These are phyloP conservation scores for Platerodrilus igneus DNA, from an alignment of 2,888 invertebrate genomes.

Conservation along the genomic window DNA sequence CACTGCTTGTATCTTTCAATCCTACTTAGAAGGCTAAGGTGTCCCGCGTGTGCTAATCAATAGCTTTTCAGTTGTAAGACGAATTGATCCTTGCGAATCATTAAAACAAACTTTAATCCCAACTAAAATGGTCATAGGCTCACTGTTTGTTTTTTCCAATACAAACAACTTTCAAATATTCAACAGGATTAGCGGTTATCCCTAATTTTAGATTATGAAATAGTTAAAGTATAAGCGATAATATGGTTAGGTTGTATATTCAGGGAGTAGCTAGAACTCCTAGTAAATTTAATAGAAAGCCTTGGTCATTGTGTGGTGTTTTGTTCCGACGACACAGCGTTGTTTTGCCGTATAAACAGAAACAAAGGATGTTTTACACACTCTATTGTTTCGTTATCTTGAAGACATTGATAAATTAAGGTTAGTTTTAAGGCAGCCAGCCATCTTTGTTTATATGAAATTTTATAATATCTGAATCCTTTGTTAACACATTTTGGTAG, in stretches of 20 bases:
- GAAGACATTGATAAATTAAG: constrained; percentile 52
- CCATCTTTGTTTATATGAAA: constrained; percentile 44
- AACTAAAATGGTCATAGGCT: too few relatives aligned
- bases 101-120: too few relatives aligned
- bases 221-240: constrained; percentile 35
- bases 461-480: too few relatives aligned
- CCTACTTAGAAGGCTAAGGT: too few relatives aligned
- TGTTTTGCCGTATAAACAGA: constrained; percentile 47
- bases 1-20: too few relatives aligned
- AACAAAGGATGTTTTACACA: constrained; percentile 51
- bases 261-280: constrained; percentile 36
- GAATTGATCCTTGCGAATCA: too few relatives aligned
- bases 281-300: constrained; percentile 43
- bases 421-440: constrained; percentile 50
- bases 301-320: constrained; percentile 46
- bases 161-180: constrained; percentile 4
- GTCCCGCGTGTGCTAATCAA: too few relatives aligned
- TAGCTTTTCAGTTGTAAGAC: too few relatives aligned
- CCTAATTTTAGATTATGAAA: constrained; percentile 18
- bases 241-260: constrained; percentile 36
- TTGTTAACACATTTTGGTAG: too few relatives aligned
- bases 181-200: constrained; percentile 4
- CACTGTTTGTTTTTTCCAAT: too few relatives aligned
- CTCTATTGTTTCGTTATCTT: constrained; percentile 51
- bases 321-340: constrained; percentile 43